phyloP scores from a whole-genome alignment of 2,113 vertebrate species.

The Sylvietta virens region DNA sequence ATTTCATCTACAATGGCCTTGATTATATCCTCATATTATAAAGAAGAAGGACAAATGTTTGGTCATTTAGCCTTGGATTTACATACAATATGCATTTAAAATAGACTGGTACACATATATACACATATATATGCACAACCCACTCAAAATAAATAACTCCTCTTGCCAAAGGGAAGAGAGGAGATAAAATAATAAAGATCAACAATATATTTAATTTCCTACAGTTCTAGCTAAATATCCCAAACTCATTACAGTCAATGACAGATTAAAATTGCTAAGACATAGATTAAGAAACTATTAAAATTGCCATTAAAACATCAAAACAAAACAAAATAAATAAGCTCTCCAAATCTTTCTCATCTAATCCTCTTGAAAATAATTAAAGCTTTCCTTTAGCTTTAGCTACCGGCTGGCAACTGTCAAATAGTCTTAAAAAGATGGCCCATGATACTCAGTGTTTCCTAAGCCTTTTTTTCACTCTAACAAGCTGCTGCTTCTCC shows the following conservation, averaged over 20 bases:
- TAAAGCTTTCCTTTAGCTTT: conserved; percentile 37
- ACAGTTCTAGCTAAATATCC: not conserved
- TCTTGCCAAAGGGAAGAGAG: not conserved
- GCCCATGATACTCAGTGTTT: not conserved
- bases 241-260: not conserved
- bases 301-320: conserved; percentile 32
- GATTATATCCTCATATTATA: not conserved
- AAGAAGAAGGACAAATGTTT: not conserved
- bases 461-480: not conserved
- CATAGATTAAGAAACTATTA: conserved; percentile 40
- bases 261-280: conserved; percentile 28
- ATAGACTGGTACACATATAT: not conserved
- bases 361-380: conserved; percentile 51
- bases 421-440: conserved; percentile 20
- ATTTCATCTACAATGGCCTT: not conserved
- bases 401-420: conserved; percentile 7
- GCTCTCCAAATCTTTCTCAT: conserved; percentile 27
- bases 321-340: conserved; percentile 44
- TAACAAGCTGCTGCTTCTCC: not conserved
- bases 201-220: not conserved
- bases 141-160: not conserved
- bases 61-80: not conserved
- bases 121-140: not conserved
- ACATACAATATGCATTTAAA: not conserved
- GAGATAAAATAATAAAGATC: not conserved